These are phyloP conservation scores for Melanotaenia parkinsoni DNA, from an alignment of 2,797 vertebrate genomes.

Conservation along the genomic window DNA sequence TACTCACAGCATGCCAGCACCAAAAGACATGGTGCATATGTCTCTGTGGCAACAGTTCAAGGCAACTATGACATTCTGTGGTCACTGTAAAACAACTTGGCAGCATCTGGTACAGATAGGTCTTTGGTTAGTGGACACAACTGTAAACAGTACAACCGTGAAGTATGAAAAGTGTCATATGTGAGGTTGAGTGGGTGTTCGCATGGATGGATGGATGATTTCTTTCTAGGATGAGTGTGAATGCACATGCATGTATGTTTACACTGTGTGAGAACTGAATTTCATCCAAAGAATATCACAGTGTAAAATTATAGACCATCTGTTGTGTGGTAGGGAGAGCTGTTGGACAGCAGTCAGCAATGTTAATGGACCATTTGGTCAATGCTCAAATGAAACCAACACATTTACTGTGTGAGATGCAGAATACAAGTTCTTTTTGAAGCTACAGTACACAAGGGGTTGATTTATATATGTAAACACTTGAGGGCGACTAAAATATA, in stretches of 20 bases:
- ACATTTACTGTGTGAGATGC: conserved; percentile 47
- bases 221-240: conserved; percentile 34
- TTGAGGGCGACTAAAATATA: conserved; percentile 14
- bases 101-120: conserved; percentile 67
- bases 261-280: conserved; percentile 49
- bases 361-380: conserved; percentile 74
- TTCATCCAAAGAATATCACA: conserved; percentile 66
- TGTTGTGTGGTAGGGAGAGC: conserved; percentile 65
- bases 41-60: conserved; percentile 58
- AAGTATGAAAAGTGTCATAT: conserved; percentile 25
- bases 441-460: conserved; percentile 40
- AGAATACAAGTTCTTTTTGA: conserved; percentile 38
- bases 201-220: conserved; percentile 38
- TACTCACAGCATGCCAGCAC: conserved; percentile 41
- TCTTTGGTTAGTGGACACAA: conserved; percentile 63
- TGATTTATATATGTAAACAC: conserved; percentile 55
- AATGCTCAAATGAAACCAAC: conserved; percentile 55
- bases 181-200: conserved; percentile 32
- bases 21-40: conserved; percentile 63
- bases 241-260: conserved; percentile 35
- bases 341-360: conserved; percentile 69
- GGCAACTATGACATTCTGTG: conserved; percentile 70
- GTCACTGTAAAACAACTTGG: conserved; percentile 66
- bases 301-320: conserved; percentile 69
- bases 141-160: conserved; percentile 51